phyloP scores from a whole-genome alignment of 2,888 invertebrate species.

The Xylota segnis region DNA sequence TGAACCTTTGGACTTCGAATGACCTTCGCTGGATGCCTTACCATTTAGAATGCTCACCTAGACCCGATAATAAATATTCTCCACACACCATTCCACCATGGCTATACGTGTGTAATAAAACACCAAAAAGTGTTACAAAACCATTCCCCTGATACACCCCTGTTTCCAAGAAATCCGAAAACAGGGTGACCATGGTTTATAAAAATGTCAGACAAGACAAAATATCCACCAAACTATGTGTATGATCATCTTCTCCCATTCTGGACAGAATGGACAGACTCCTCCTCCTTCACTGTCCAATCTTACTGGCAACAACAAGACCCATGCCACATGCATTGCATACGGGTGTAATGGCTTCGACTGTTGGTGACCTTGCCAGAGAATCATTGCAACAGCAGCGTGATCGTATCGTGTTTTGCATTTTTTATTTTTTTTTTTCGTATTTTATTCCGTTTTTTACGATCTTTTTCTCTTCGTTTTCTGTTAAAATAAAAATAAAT shows the following conservation, averaged over 20 bases:
- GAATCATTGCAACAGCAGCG: slow-evolving; percentile 61
- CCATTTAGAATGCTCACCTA: too few relatives aligned
- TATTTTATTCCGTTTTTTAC: slow-evolving; percentile 29
- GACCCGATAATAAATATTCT: neutral
- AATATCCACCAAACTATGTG: slow-evolving; percentile 12
- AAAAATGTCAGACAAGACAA: slow-evolving; percentile 10
- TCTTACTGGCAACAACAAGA: slow-evolving; percentile 37
- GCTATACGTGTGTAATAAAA: neutral
- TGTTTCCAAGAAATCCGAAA: neutral
- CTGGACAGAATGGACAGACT: slow-evolving; percentile 30
- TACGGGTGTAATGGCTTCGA: slow-evolving; percentile 69
- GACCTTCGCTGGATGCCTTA: too few relatives aligned
- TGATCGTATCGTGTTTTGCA: slow-evolving; percentile 64
- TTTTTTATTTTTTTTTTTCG: slow-evolving; percentile 12
- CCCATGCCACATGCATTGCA: neutral
- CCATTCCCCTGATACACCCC: neutral
- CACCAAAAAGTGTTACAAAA: slow-evolving; percentile 7
- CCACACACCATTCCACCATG: neutral
- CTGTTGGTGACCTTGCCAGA: slow-evolving; percentile 70
- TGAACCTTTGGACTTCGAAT: too few relatives aligned
- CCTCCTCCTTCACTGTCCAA: slow-evolving; percentile 14
- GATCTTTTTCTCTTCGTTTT: slow-evolving; percentile 32
- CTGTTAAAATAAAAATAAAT: slow-evolving; percentile 58
- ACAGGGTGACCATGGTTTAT: slow-evolving; percentile 31
- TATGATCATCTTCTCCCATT: slow-evolving; percentile 38